Evolutionary conservation across 2,113 vertebrate species (phyloP), one percentile per base, ranked within the genome.

Genomic region (Xenus cinereus): DNA sequence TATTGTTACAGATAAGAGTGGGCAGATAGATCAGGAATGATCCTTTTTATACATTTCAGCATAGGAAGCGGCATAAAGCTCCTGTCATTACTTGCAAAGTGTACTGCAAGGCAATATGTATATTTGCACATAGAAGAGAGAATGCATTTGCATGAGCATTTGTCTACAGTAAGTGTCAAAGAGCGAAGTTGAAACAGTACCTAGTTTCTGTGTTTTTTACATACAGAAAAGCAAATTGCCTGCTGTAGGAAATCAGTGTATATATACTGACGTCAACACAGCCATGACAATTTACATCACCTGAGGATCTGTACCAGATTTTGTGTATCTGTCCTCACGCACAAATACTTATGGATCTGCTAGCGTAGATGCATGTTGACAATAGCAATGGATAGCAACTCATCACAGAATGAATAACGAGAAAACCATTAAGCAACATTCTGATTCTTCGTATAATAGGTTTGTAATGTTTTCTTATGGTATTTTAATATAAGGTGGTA

Each of bases 281-380:
- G 86, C 69, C 62, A 51, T 33, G 83, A 74, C 80, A 93, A 62
- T 92, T 92, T 93, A 57, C 83, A 82, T 94, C 84, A 96, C 48
- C 90, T 90, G 80, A 94, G 90, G 73, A 94, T 87, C 92, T 90
- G 69, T 30, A 68, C 60, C 88, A 89, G 73, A 74, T 84, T 87
- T 57, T 60, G 76, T 57, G 12, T 27, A 7, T 66, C 64, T 90
- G 62, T 43, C 53, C 53, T 92, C 41, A 76, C 48, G 68, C 15
- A 33, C 48, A 79, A 48, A 60, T 41, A 41, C 32, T 24, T 43
- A 15, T 54, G 57, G 27, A 50, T 68, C 23, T 39, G 8, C 54
- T 76, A 33, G 62, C 87, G 77, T 73, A 89, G 92, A 93, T 43
- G 48, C 59, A n/a, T 32, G 73, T 67, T 87, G 95, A 59, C 84